Evolutionary conservation across 2,888 invertebrate genomes (phyloP), one percentile per base, ranked within the genome.

Genomic region (Dermolepida albohirtum): DNA sequence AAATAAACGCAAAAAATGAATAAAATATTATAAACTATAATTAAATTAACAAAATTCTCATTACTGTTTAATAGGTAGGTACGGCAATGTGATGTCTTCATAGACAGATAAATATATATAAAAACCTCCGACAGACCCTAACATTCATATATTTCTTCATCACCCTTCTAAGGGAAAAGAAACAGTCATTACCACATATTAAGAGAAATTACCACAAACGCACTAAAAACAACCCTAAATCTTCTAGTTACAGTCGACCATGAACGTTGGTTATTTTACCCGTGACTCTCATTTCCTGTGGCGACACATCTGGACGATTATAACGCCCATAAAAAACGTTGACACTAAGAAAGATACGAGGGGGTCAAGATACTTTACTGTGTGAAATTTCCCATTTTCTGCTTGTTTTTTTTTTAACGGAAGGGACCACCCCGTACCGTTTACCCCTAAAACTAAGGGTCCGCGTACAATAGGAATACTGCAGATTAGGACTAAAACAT

Each of bases 151-250:
- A 39, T 39, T 54, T 54, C 54, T 54, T 16, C 16, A 39, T 39
- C 54, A 40, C 16, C 39, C 12, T 16, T 16, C 16, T 7, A 12
- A 8, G 8, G 14, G 7, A 43, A 51, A 62, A 67, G 41, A 63
- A 54, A 12, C 49, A 64, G 67, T 71, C 69, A 74, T 81, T 80
- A 80, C 82, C 82, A 77, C 81, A 80, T 78, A 82, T 82, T 81
- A 81, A 79, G 78, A 77, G 75, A 75, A 77, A 78, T 78, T 79
- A 80, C 81, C 81, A 77, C 81, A 81, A 81, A 81, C 79, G 77
- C 72, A 79, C 77, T 72, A 62, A 72, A 72, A 75, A 74, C 72
- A 74, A 70, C 70, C 71, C 71, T 77, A 78, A 77, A 77, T 77
- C 76, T 76, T 59, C 76, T 43, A 51, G 57, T 34, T 17, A 27